These are phyloP conservation scores for Myripristis jacobus DNA, from an alignment of 2,797 vertebrate species.

Conservation along the genomic window DNA sequence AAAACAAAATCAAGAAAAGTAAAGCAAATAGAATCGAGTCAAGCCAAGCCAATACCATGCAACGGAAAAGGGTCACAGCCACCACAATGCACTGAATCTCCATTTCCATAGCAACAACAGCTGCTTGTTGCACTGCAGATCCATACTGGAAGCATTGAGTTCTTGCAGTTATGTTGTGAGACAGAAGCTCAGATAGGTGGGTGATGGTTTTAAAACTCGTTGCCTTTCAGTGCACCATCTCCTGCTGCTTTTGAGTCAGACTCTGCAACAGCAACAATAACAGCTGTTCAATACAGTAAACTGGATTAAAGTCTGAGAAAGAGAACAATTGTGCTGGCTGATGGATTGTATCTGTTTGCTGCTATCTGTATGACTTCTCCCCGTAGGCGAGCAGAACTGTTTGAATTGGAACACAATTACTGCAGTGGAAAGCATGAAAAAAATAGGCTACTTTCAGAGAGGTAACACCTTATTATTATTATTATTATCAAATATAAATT, in stretches of 20 bases:
- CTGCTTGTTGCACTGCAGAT: no score
- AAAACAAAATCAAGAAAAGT: no score
- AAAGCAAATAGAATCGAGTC: no score
- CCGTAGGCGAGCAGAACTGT: background rate
- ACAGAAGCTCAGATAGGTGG: no score
- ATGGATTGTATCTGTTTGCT: conserved; percentile 7
- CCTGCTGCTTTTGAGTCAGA: background rate
- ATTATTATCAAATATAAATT: background rate
- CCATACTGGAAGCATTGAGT: no score
- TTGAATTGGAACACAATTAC: background rate
- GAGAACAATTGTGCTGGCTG: background rate
- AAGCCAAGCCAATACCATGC: no score
- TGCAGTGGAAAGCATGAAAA: conserved; percentile 17
- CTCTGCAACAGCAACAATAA: no score
- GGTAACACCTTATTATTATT: background rate
- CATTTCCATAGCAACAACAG: background rate
- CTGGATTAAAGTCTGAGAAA: conserved; percentile 12
- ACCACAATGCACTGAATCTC: background rate
- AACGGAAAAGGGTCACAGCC: no score
- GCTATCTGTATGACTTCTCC: background rate
- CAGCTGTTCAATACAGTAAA: conserved; percentile 12
- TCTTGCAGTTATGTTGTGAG: no score
- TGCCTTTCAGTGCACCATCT: background rate
- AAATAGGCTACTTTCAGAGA: no score
- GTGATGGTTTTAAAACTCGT: background rate